Percentiles rank a stretch among this genome's conserved stretches.
Evolutionary conservation across 2,113 vertebrate species (phyloP).

Genomic region (Halcyon senegalensis): DNA sequence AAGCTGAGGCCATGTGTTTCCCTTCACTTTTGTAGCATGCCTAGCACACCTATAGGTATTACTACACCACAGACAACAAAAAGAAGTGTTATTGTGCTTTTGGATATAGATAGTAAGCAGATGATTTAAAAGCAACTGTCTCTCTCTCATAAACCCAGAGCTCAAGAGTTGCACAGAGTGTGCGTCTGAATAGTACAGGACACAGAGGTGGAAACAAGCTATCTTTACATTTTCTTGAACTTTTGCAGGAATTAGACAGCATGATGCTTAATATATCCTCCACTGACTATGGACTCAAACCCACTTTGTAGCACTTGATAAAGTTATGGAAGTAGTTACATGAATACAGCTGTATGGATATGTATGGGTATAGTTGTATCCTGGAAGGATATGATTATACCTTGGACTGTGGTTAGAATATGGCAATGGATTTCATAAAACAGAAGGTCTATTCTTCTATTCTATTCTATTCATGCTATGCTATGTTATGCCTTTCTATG

Average conservation of each 20-base stretch:
- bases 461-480: too few species aligned
- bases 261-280: neutral
- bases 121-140: neutral
- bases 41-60: neutral
- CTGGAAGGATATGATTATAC: neutral
- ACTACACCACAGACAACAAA: neutral
- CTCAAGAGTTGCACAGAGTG: neutral
- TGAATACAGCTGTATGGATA: neutral
- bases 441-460: too few species aligned
- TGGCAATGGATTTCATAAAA: neutral
- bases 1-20: neutral
- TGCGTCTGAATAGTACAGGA: neutral
- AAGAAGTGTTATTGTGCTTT: neutral
- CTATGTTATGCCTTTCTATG: neutral
- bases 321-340: neutral
- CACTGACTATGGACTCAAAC: neutral
- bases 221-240: neutral
- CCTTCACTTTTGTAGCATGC: neutral
- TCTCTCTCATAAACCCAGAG: neutral
- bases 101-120: neutral
- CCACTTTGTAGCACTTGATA: neutral
- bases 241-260: neutral
- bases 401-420: neutral
- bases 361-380: neutral
- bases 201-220: rapidly evolving